phyloP scores from a whole-genome alignment of 2,888 invertebrate species.

The Pseudoips prasinana region DNA sequence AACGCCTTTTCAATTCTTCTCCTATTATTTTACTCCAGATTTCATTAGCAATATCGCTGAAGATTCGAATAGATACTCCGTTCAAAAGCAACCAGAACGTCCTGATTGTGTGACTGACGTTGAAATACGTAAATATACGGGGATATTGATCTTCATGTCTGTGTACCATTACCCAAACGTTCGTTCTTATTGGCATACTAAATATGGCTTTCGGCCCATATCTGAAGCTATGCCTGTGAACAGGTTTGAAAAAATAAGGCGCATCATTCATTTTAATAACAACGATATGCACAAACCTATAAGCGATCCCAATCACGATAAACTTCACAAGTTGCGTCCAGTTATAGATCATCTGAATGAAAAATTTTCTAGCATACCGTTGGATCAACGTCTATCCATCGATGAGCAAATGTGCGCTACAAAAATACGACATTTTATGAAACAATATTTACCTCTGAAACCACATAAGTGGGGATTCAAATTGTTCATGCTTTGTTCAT shows the following conservation, averaged over 20 bases:
- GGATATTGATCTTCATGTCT: conserved; percentile 11
- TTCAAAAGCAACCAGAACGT: conserved; percentile 9
- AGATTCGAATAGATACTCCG: conserved; percentile 12
- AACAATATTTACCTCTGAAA: too few relatives aligned
- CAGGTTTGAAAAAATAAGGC: conserved; percentile 16
- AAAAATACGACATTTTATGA: too few relatives aligned
- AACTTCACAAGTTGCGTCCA: too few relatives aligned
- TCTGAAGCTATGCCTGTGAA: conserved; percentile 23
- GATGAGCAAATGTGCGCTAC: too few relatives aligned
- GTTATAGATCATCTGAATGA: too few relatives aligned
- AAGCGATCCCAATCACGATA: too few relatives aligned
- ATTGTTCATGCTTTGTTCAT: too few relatives aligned
- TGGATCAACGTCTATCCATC: too few relatives aligned
- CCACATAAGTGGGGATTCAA: too few relatives aligned
- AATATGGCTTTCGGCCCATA: conserved; percentile 23
- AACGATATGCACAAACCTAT: too few relatives aligned
- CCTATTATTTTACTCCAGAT: conserved; percentile 7
- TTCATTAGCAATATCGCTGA: conserved; percentile 11
- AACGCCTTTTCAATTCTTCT: conserved; percentile 7
- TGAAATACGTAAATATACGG: conserved; percentile 8
- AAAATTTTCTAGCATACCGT: too few relatives aligned
- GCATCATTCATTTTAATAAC: too few relatives aligned
- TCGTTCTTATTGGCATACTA: conserved; percentile 12
- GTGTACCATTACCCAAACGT: conserved; percentile 10
- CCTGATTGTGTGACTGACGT: conserved; percentile 8